Evolutionary conservation across 1,140 invertebrate species (phyloP).

Genomic region (Paracyclopina nana): DNA sequence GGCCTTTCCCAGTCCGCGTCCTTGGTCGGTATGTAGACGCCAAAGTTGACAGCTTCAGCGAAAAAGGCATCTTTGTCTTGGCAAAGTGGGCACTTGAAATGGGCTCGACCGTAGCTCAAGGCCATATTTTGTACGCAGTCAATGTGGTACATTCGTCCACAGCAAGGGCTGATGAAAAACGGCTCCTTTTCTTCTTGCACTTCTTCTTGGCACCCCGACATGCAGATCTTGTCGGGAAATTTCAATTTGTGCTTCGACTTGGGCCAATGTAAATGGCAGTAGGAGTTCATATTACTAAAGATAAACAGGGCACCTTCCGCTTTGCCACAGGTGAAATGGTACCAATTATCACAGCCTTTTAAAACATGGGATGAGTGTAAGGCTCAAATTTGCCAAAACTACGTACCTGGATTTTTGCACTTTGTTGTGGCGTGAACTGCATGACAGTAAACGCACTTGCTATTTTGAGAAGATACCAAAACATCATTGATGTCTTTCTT

Average conservation of each 20-base stretch:
- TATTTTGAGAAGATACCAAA: too few relatives aligned
- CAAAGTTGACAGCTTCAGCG: neutral
- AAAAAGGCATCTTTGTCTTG: neutral
- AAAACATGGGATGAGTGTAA: too few relatives aligned
- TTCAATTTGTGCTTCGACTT: neutral
- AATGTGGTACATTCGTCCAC: neutral
- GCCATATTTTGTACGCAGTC: neutral
- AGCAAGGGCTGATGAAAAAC: neutral
- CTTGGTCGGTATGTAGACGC: neutral
- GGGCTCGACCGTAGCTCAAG: neutral
- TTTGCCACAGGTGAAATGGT: neutral
- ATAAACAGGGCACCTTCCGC: neutral
- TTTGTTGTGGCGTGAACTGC: too few relatives aligned
- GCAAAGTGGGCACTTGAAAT: neutral
- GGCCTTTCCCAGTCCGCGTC: neutral
- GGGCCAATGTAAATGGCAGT: neutral
- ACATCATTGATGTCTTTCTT: neutral
- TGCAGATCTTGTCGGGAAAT: neutral
- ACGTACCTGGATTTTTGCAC: too few relatives aligned
- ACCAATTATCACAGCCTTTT: neutral
- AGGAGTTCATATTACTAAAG: neutral
- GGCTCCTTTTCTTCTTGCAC: too few relatives aligned
- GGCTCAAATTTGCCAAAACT: too few relatives aligned
- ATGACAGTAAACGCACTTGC: too few relatives aligned
- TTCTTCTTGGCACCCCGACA: neutral